Evolutionary conservation across 2,888 invertebrate genomes (phyloP).

Genomic region (Diabrotica balteata): DNA sequence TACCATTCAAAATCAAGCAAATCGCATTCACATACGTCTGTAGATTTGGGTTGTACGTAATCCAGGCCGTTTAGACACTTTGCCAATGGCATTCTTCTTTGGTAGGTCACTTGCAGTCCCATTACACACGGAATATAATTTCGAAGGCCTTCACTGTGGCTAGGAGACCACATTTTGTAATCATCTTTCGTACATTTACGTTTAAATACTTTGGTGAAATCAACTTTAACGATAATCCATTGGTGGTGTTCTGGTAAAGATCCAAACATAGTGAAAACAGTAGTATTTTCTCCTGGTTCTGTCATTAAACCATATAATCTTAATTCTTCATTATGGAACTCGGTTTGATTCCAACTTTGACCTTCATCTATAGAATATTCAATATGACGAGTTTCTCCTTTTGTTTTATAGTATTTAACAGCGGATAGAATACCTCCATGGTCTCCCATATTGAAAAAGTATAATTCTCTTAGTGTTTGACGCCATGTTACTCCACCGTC

Average conservation of each 20-base stretch:
- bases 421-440: conserved; percentile 89
- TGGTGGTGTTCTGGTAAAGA: conserved; percentile 79
- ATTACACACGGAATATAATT: conserved; percentile 75
- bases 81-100: conserved; percentile 74
- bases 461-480: conserved; percentile 75
- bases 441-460: conserved; percentile 89
- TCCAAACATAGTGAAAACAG: conserved; percentile 90
- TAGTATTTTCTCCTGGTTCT: conserved; percentile 93
- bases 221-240: conserved; percentile 86
- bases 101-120: conserved; percentile 79
- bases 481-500: conserved; percentile 87
- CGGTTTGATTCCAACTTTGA: conserved; percentile 76
- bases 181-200: conserved; percentile 65
- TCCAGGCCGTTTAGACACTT: conserved; percentile 84
- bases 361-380: conserved; percentile 89
- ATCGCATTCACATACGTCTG: conserved; percentile 80
- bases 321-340: conserved; percentile 75
- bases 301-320: conserved; percentile 91
- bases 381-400: conserved; percentile 80
- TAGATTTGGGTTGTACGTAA: conserved; percentile 73
- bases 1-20: conserved; percentile 83
- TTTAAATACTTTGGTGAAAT: conserved; percentile 64
- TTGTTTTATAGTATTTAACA: conserved; percentile 79
- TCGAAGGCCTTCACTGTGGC: conserved; percentile 64
- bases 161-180: conserved; percentile 89